A percentile compares a stretch with the other conserved stretches of the same genome.
phyloP scores from a whole-genome alignment of 2,888 invertebrate genomes.

The Siphonodentalium dalli region DNA sequence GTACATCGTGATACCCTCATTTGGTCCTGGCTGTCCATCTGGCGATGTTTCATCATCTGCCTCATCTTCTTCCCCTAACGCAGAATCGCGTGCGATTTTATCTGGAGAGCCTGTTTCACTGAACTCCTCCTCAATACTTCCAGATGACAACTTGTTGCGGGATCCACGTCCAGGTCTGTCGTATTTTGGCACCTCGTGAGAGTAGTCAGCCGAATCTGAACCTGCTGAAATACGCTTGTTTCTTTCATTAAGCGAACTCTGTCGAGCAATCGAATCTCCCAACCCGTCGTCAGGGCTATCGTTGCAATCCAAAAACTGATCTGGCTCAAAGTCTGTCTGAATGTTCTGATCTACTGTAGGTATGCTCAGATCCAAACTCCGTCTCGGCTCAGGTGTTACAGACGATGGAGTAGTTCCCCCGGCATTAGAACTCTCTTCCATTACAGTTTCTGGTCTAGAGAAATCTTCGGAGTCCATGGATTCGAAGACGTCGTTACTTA shows the following conservation, averaged over 20 bases:
- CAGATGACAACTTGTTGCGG: conserved; percentile 66
- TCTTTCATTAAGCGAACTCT: conserved; percentile 43
- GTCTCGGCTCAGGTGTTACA: conserved; percentile 51
- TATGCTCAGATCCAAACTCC: conserved; percentile 44
- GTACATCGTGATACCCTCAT: no score
- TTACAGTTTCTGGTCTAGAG: conserved; percentile 52
- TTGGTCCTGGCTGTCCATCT: neutral
- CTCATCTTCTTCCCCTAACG: conserved; percentile 34
- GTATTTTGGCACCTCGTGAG: no score
- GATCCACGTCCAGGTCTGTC: conserved; percentile 46
- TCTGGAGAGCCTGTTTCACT: no score
- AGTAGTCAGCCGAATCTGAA: conserved; percentile 47
- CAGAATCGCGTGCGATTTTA: no score
- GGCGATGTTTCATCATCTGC: conserved; percentile 28
- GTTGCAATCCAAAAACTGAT: conserved; percentile 36
- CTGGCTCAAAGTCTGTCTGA: conserved; percentile 37
- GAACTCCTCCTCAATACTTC: conserved; percentile 61
- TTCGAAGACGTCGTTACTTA: conserved; percentile 68
- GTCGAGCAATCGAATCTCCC: conserved; percentile 56
- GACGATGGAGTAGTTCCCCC: conserved; percentile 51
- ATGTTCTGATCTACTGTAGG: conserved; percentile 34
- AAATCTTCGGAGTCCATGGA: conserved; percentile 61
- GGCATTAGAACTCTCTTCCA: conserved; percentile 53
- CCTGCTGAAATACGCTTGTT: conserved; percentile 49
- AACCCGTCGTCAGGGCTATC: conserved; percentile 62